A percentile compares a stretch with the other conserved stretches of the same genome.
Evolutionary conservation across 2,888 invertebrate species (phyloP).

Genomic region (Conistra vaccinii): DNA sequence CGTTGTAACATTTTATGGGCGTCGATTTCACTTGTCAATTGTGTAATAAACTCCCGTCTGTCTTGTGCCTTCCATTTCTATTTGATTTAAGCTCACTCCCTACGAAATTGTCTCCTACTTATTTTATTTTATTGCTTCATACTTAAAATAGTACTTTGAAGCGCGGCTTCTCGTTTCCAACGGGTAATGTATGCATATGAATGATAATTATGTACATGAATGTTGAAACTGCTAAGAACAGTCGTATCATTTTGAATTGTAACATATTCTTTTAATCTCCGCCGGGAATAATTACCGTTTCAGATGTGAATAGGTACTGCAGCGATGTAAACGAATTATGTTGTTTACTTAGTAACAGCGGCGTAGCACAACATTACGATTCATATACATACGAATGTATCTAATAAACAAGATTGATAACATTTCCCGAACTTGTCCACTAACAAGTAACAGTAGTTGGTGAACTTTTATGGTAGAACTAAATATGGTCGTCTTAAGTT

Average conservation of each 20-base stretch:
- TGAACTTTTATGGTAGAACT: constrained; percentile 74
- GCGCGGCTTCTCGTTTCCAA: constrained; percentile 54
- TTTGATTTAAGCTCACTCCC: constrained; percentile 76
- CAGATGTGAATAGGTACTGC: constrained; percentile 46
- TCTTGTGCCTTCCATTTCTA: constrained; percentile 71
- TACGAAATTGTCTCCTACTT: constrained; percentile 73
- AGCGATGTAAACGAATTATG: constrained; percentile 24
- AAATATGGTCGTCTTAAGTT: constrained; percentile 72
- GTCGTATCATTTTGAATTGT: constrained; percentile 49
- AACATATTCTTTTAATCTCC: constrained; percentile 54
- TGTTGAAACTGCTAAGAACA: constrained; percentile 41
- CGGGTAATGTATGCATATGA: constrained; percentile 60
- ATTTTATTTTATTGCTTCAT: constrained; percentile 77
- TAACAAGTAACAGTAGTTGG: constrained; percentile 60
- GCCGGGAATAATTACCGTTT: constrained; percentile 51
- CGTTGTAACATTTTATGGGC: constrained; percentile 74
- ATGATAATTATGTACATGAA: constrained; percentile 59
- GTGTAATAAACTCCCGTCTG: constrained; percentile 77
- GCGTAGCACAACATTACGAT: constrained; percentile 38
- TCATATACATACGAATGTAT: constrained; percentile 46
- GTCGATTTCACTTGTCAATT: constrained; percentile 80
- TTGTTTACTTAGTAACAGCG: constrained; percentile 53
- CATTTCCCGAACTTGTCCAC: constrained; percentile 50
- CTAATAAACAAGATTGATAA: constrained; percentile 65
- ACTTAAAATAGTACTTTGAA: constrained; percentile 63